Evolutionary conservation across 2,888 invertebrate species (phyloP).

Genomic region (Rutpela maculata): DNA sequence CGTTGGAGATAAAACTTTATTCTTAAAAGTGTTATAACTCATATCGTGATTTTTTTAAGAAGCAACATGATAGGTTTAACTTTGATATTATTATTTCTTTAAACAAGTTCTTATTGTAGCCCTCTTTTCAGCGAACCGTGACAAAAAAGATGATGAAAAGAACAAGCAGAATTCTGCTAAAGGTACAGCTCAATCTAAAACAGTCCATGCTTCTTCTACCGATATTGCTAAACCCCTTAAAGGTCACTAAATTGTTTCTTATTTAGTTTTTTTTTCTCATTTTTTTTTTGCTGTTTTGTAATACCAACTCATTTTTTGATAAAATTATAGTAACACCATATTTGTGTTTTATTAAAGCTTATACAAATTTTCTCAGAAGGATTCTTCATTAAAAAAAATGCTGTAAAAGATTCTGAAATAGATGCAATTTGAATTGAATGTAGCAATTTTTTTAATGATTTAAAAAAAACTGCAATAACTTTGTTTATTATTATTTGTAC

Average conservation of each 20-base stretch:
- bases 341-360: slow-evolving; percentile 57
- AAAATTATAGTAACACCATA: slow-evolving; percentile 58
- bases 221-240: slow-evolving; percentile 61
- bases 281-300: slow-evolving; percentile 55
- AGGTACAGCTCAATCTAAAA: slow-evolving; percentile 69
- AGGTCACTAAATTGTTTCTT: slow-evolving; percentile 60
- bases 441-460: slow-evolving; percentile 25
- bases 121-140: slow-evolving; percentile 71
- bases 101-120: slow-evolving; percentile 46
- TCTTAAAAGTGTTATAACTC: background rate
- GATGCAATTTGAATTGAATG: background rate
- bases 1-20: background rate
- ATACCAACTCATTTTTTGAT: slow-evolving; percentile 51
- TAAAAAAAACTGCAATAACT: slow-evolving; percentile 11
- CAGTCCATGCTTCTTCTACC: slow-evolving; percentile 63
- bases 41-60: background rate
- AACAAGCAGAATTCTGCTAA: slow-evolving; percentile 71
- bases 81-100: background rate
- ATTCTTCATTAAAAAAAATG: slow-evolving; percentile 28
- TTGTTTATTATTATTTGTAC: slow-evolving; percentile 28
- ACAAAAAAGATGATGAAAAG: slow-evolving; percentile 71
- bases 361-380: background rate
- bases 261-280: slow-evolving; percentile 48
- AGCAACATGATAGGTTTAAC: background rate
- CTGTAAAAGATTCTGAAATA: background rate